Conservation (phyloP, 2,113 vertebrate genomes). For the Salvelinus alpinus region DNA sequence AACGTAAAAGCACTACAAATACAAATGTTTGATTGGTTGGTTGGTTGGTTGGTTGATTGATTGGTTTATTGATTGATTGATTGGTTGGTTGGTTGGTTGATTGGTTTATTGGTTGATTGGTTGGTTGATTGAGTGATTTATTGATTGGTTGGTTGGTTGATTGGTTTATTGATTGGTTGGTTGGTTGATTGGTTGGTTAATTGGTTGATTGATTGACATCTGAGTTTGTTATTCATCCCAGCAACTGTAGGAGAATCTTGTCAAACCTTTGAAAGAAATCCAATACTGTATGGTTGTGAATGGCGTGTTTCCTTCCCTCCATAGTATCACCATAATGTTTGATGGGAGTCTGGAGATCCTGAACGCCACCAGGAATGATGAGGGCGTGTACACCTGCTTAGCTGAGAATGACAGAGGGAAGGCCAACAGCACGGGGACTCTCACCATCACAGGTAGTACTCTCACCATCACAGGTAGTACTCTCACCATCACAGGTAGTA, state of each 20-base stretch:
- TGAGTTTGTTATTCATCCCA: not conserved
- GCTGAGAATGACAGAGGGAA: slow-evolving; percentile 95
- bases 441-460: slow-evolving; percentile 87
- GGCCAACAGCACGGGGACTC: slow-evolving; percentile 87
- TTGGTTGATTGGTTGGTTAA: rapidly evolving
- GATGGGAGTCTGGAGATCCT: slow-evolving; percentile 94
- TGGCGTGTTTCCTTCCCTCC: not conserved
- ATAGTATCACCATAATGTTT: slow-evolving; percentile 86
- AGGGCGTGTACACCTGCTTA: slow-evolving; percentile 89
- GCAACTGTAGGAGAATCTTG: too few relatives aligned
- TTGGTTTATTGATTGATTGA: too few relatives aligned
- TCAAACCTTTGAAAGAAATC: too few relatives aligned
- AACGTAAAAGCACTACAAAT: not conserved
- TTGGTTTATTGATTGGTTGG: too few relatives aligned
- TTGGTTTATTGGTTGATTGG: too few relatives aligned
- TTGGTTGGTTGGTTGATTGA: too few relatives aligned
- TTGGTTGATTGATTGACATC: too few relatives aligned
- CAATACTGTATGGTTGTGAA: not conserved
- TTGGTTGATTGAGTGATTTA: too few relatives aligned
- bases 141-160: too few relatives aligned
- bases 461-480: too few relatives aligned
- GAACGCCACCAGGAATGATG: slow-evolving; percentile 86
- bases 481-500: too few relatives aligned
- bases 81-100: too few relatives aligned
- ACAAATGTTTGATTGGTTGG: not conserved